Conservation (phyloP, 2,797 vertebrate genomes). For the Melopsittacus undulatus region DNA sequence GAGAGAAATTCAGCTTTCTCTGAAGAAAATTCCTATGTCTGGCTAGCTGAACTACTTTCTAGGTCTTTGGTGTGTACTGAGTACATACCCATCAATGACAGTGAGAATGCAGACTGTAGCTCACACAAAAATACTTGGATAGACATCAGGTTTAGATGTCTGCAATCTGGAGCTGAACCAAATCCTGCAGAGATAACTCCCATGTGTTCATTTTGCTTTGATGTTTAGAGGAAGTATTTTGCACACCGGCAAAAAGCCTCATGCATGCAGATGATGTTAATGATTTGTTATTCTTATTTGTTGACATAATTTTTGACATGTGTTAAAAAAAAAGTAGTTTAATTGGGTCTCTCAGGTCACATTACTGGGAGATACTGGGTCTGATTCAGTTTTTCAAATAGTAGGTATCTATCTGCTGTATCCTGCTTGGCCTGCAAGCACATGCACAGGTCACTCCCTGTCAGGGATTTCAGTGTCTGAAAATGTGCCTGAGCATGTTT, state of each 20-base stretch:
- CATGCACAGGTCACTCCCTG: fast-evolving
- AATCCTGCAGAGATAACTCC: background rate
- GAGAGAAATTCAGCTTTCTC: background rate
- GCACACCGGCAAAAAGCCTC: background rate
- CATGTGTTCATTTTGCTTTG: background rate
- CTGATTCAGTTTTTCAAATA: background rate
- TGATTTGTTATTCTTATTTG: background rate
- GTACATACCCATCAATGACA: background rate
- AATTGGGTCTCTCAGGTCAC: background rate
- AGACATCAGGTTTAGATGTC: background rate
- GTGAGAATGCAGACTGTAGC: background rate
- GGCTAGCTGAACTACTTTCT: background rate
- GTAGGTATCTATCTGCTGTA: background rate
- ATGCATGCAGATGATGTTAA: background rate
- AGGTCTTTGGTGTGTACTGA: background rate
- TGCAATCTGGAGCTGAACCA: background rate
- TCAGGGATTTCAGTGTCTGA: background rate
- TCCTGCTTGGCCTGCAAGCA: background rate
- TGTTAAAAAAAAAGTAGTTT: background rate
- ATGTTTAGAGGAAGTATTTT: background rate
- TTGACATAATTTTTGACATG: background rate
- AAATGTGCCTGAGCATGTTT: background rate
- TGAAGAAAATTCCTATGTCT: background rate
- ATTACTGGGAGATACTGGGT: background rate
- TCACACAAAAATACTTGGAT: background rate